These are phyloP conservation scores for Cataglyphis livida DNA, from an alignment of 2,888 invertebrate genomes.

Conservation along the genomic window DNA sequence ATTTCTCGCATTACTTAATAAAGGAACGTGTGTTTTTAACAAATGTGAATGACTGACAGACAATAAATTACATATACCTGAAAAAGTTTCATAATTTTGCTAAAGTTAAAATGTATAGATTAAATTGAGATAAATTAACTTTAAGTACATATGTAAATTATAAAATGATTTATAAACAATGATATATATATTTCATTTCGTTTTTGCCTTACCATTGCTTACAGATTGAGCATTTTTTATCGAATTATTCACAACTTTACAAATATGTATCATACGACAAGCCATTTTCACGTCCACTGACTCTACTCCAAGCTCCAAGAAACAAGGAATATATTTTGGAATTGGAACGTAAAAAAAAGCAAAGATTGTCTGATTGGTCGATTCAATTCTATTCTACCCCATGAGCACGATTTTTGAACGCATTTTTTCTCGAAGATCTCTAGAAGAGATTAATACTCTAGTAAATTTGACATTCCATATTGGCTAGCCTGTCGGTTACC, in stretches of 20 bases:
- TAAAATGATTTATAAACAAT: not conserved
- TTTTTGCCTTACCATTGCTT: conserved; percentile 56
- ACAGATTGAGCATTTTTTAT: conserved; percentile 42
- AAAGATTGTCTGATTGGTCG: too few relatives aligned
- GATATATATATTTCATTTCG: not conserved
- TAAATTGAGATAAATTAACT: not conserved
- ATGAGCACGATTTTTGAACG: too few relatives aligned
- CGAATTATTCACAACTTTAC: conserved; percentile 62
- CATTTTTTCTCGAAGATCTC: too few relatives aligned
- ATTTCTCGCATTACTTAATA: conserved; percentile 3
- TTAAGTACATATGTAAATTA: not conserved
- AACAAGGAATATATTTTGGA: too few relatives aligned
- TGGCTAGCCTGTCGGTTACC: conserved; percentile 51
- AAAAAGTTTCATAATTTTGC: conserved; percentile 18
- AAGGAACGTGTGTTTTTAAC: conserved; percentile 29
- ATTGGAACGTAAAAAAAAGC: too few relatives aligned
- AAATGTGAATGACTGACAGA: conserved; percentile 26
- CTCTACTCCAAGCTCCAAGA: not conserved
- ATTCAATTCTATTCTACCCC: too few relatives aligned
- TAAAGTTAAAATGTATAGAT: not conserved
- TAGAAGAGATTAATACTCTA: too few relatives aligned
- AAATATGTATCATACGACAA: conserved; percentile 70
- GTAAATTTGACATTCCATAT: not conserved
- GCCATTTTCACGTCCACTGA: conserved; percentile 75
- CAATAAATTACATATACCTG: conserved; percentile 22